Evolutionary conservation across 2,888 invertebrate genomes (phyloP).

Genomic region (Nomada ruficornis): DNA sequence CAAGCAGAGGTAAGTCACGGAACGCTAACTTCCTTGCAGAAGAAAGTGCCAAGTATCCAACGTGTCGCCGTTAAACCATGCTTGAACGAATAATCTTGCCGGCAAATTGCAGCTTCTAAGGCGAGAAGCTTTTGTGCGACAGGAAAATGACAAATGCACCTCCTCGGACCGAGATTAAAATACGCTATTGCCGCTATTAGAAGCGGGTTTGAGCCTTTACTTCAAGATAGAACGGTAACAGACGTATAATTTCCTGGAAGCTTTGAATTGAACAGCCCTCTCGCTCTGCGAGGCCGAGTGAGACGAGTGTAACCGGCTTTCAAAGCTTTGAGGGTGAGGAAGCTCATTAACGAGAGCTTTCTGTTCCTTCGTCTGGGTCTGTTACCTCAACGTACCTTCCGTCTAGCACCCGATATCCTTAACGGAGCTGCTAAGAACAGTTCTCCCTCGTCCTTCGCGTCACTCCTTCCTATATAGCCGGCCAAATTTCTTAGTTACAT

Average conservation of each 20-base stretch:
- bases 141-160: slow-evolving; percentile 75
- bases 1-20: not conserved
- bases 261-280: slow-evolving; percentile 80
- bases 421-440: slow-evolving; percentile 44
- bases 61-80: slow-evolving; percentile 50
- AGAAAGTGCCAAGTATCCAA: slow-evolving; percentile 19
- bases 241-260: slow-evolving; percentile 83
- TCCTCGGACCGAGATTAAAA: slow-evolving; percentile 76
- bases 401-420: slow-evolving; percentile 66
- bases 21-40: slow-evolving; percentile 24
- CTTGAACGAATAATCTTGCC: slow-evolving; percentile 59
- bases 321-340: slow-evolving; percentile 81
- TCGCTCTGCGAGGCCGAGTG: slow-evolving; percentile 67
- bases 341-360: slow-evolving; percentile 84
- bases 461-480: slow-evolving; percentile 22
- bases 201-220: slow-evolving; percentile 70
- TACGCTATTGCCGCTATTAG: slow-evolving; percentile 79
- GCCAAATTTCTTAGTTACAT: slow-evolving; percentile 78
- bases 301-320: slow-evolving; percentile 81
- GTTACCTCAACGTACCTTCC: slow-evolving; percentile 69
- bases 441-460: slow-evolving; percentile 45
- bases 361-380: slow-evolving; percentile 73
- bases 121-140: slow-evolving; percentile 61
- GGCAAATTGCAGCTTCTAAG: slow-evolving; percentile 64
- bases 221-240: slow-evolving; percentile 76